Conservation (phyloP, 2,888 invertebrate genomes). For the Syritta pipiens region DNA sequence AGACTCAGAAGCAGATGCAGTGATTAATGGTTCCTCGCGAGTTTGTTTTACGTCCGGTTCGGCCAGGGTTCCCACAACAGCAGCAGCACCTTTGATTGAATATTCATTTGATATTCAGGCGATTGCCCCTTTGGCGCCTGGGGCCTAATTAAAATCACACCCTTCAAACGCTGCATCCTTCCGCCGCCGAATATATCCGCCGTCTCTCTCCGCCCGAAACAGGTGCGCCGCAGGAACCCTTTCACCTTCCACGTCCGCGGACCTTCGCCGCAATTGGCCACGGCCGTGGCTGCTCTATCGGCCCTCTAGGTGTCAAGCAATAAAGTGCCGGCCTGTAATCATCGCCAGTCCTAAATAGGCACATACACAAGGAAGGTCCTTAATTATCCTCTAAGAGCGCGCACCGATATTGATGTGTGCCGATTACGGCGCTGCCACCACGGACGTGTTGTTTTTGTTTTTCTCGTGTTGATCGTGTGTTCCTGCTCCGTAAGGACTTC, state of each 20-base stretch:
- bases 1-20: conserved; percentile 27
- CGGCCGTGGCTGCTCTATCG: conserved; percentile 49
- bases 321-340: conserved; percentile 80
- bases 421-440: conserved; percentile 72
- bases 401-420: conserved; percentile 69
- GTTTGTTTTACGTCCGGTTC: conserved; percentile 16
- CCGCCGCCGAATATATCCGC: conserved; percentile 19
- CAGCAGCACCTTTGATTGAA: conserved; percentile 10
- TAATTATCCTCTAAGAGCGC: conserved; percentile 77
- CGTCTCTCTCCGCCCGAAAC: too few relatives aligned
- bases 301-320: conserved; percentile 80
- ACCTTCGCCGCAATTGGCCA: conserved; percentile 49
- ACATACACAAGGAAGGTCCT: conserved; percentile 79
- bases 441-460: conserved; percentile 34
- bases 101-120: conserved; percentile 37
- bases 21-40: conserved; percentile 33
- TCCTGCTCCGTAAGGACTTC: conserved; percentile 37
- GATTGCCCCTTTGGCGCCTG: conserved; percentile 22
- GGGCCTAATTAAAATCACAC: conserved; percentile 55
- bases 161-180: conserved; percentile 34
- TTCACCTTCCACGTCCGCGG: conserved; percentile 28
- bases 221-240: conserved; percentile 53
- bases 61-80: conserved; percentile 1
- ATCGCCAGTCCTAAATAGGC: conserved; percentile 79
- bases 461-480: conserved; percentile 1